A percentile compares a stretch with the other conserved stretches of the same genome.
Conservation (phyloP, 1,140 invertebrate species). For the Marisa cornuarietis region DNA sequence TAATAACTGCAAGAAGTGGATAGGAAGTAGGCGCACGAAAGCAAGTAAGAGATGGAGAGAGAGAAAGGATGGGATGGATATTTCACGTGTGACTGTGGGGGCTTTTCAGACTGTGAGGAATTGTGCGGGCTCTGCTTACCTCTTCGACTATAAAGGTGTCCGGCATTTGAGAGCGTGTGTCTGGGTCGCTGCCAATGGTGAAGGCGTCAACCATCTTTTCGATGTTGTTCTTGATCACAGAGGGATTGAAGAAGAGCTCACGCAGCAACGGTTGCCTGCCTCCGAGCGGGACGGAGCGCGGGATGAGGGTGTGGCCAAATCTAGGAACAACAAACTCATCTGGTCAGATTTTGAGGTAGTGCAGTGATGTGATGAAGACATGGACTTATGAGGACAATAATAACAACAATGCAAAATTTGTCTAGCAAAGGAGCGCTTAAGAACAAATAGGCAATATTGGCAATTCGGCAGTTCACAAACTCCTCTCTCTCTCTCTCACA, state of each 20-base stretch:
- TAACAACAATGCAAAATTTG: too few species aligned
- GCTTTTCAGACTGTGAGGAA: too few species aligned
- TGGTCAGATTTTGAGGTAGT: too few species aligned
- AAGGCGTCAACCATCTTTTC: neutral
- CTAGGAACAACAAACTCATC: neutral
- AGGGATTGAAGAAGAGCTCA: slow-evolving; percentile 32
- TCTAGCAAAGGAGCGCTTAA: too few species aligned
- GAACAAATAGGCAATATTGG: too few species aligned
- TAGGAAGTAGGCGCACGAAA: too few species aligned
- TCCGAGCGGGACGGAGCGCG: slow-evolving; percentile 3
- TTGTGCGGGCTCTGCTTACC: neutral
- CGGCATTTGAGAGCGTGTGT: neutral
- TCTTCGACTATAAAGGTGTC: slow-evolving; percentile 22
- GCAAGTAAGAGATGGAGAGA: too few species aligned
- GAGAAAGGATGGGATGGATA: too few species aligned
- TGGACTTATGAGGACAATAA: too few species aligned
- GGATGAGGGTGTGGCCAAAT: slow-evolving; percentile 28
- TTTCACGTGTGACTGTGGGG: neutral
- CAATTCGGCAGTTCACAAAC: neutral
- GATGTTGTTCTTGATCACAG: neutral
- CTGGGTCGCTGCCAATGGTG: slow-evolving; percentile 1
- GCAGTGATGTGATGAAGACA: neutral
- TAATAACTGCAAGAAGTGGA: too few species aligned
- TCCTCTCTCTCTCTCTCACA: neutral
- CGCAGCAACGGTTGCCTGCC: neutral